phyloP scores from a whole-genome alignment of 2,113 vertebrate species.

The Anarhynchus alexandrinus region DNA sequence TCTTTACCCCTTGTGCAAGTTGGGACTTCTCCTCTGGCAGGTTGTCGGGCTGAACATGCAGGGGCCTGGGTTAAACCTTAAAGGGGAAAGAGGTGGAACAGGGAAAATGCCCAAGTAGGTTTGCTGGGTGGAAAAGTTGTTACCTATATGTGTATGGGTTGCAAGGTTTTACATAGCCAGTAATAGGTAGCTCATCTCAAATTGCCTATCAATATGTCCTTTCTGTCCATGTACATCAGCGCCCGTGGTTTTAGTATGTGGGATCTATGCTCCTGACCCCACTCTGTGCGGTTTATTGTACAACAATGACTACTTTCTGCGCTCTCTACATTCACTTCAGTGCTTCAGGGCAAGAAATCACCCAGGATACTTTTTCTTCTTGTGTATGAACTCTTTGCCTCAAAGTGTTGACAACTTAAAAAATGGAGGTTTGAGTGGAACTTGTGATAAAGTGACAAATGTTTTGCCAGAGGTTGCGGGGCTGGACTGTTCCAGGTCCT shows the following conservation, averaged over 20 bases:
- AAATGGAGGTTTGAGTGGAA: neutral
- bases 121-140: neutral
- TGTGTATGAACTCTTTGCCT: neutral
- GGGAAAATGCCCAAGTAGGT: neutral
- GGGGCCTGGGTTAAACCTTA: neutral
- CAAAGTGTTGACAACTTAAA: neutral
- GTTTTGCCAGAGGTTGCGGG: neutral
- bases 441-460: neutral
- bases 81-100: neutral
- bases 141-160: neutral
- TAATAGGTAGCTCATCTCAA: neutral
- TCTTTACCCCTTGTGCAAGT: neutral
- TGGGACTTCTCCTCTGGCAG: neutral
- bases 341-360: neutral
- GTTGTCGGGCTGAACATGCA: neutral
- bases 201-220: neutral
- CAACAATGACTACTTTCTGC: neutral
- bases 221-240: neutral
- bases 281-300: neutral
- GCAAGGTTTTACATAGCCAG: neutral
- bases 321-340: rapidly evolving
- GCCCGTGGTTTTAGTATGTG: neutral
- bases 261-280: neutral
- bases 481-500: neutral
- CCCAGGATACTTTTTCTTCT: neutral